These are phyloP conservation scores for Machaerirhynchus nigripectus DNA, from an alignment of 2,113 vertebrate genomes.

Conservation along the genomic window DNA sequence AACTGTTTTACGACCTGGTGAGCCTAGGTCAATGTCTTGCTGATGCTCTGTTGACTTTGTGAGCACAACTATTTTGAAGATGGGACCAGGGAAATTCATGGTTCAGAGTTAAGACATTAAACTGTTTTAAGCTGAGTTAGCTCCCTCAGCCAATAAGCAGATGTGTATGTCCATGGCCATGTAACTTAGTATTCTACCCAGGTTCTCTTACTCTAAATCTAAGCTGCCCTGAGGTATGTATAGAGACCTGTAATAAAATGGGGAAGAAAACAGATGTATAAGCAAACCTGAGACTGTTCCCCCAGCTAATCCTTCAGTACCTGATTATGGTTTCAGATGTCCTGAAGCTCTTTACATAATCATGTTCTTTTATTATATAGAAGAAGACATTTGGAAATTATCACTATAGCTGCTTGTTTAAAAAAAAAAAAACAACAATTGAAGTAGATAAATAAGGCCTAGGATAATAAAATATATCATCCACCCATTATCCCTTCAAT, in stretches of 20 bases:
- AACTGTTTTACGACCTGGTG: neutral
- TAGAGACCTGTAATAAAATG: neutral
- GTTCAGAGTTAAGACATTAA: neutral
- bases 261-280: neutral
- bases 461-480: constrained; percentile 44
- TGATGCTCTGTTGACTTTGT: neutral
- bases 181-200: neutral
- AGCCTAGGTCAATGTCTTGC: neutral
- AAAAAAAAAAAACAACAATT: neutral
- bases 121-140: neutral
- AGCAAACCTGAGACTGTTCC: neutral
- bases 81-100: neutral
- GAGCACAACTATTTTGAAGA: neutral
- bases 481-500: constrained; percentile 31
- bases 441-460: constrained; percentile 38
- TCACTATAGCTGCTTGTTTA: neutral
- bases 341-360: neutral
- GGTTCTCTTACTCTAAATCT: neutral
- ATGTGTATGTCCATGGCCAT: neutral
- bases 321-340: neutral
- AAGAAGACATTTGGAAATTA: constrained; percentile 10
- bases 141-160: neutral
- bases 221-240: neutral
- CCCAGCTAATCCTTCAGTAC: neutral
- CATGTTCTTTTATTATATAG: neutral